These are phyloP conservation scores for Eurosta solidaginis DNA, from an alignment of 1,140 invertebrate species.

Conservation along the genomic window DNA sequence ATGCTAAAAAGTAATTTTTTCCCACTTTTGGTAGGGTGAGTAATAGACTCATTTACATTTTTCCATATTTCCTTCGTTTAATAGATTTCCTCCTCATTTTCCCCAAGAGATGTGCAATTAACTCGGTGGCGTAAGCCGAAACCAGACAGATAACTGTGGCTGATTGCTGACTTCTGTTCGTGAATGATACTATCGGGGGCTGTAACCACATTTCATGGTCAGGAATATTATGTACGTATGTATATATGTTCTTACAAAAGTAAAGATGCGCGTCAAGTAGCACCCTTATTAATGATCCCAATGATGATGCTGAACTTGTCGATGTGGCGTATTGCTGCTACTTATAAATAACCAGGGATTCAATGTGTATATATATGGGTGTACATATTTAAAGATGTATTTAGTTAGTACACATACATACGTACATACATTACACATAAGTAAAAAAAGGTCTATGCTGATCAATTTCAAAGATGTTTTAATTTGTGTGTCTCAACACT, in stretches of 20 bases:
- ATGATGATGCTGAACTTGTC: constrained; percentile 17
- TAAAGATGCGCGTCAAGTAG: too few relatives aligned
- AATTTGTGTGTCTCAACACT: too few relatives aligned
- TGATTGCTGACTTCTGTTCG: constrained; percentile 1
- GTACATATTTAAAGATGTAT: too few relatives aligned
- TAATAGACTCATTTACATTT: neutral
- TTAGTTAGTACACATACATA: too few relatives aligned
- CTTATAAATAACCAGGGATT: neutral
- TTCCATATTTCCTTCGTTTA: neutral
- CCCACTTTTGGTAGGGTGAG: neutral
- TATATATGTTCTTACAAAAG: neutral
- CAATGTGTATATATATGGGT: neutral
- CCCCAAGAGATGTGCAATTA: neutral
- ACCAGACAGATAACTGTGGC: neutral
- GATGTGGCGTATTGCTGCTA: neutral
- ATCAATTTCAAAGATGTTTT: too few relatives aligned
- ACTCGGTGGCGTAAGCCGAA: neutral
- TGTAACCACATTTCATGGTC: neutral
- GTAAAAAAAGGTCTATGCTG: too few relatives aligned
- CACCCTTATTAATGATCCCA: neutral
- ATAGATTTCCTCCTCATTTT: neutral
- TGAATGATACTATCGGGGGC: neutral
- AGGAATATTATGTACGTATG: neutral
- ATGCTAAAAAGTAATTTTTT: neutral
- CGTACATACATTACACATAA: too few relatives aligned